phyloP scores from a whole-genome alignment of 2,113 vertebrate genomes.

The Kryptolebias marmoratus region DNA sequence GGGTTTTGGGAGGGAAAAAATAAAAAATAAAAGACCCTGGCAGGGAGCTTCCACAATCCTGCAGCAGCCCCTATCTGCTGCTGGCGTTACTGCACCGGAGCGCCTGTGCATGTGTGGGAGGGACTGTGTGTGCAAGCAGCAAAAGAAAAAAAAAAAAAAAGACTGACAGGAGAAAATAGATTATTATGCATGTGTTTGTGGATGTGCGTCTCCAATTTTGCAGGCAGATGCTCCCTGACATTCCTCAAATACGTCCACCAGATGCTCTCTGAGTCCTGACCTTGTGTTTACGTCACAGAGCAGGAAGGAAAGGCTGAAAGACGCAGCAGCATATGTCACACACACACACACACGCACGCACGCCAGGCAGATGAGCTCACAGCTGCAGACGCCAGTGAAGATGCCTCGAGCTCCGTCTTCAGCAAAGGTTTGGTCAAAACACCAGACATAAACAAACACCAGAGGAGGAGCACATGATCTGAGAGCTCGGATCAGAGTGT shows the following conservation, averaged over 20 bases:
- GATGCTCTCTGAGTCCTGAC: slow-evolving; percentile 63
- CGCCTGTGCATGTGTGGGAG: slow-evolving; percentile 9
- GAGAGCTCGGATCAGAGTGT: slow-evolving; percentile 23
- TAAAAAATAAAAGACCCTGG: slow-evolving; percentile 43
- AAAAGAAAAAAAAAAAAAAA: slow-evolving; percentile 3
- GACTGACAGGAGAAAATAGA: slow-evolving; percentile 15
- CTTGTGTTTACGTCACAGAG: slow-evolving; percentile 59
- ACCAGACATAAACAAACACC: slow-evolving; percentile 58
- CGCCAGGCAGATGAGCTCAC: slow-evolving; percentile 55
- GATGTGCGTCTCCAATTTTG: slow-evolving; percentile 18
- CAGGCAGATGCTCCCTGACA: slow-evolving; percentile 52
- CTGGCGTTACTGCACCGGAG: slow-evolving; percentile 51
- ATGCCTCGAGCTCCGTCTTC: slow-evolving; percentile 49
- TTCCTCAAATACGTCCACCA: slow-evolving; percentile 60
- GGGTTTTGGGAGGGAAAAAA: slow-evolving; percentile 54
- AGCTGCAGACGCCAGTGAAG: slow-evolving; percentile 61
- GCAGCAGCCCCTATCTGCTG: slow-evolving; percentile 71
- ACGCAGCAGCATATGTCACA: slow-evolving; percentile 49
- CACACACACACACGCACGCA: slow-evolving; percentile 39
- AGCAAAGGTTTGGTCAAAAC: slow-evolving; percentile 46
- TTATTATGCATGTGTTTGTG: slow-evolving; percentile 20
- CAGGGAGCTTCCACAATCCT: slow-evolving; percentile 63
- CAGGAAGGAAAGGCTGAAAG: slow-evolving; percentile 46
- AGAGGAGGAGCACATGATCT: slow-evolving; percentile 46
- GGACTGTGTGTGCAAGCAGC: slow-evolving; percentile 4